Evolutionary conservation across 2,113 vertebrate species (phyloP).

Genomic region (Arizona elegans): DNA sequence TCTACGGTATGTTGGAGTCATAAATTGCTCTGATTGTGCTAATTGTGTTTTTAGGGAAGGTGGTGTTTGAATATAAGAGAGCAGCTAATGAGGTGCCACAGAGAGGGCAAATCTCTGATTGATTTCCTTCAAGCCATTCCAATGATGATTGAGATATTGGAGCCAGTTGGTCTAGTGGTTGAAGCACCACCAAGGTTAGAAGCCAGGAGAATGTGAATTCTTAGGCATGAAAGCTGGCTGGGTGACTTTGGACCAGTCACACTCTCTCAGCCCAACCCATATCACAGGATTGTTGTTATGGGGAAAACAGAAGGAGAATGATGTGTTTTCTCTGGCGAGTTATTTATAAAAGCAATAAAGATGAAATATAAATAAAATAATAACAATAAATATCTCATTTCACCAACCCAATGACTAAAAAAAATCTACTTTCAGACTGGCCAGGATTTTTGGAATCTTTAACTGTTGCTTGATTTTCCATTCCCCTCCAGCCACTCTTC

Average conservation of each 20-base stretch:
- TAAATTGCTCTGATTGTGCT: neutral
- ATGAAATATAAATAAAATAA: neutral
- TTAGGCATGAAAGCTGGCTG: neutral
- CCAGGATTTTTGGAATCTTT: neutral
- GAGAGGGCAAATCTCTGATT: neutral
- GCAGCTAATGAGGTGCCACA: neutral
- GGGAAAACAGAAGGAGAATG: neutral
- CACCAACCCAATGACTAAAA: neutral
- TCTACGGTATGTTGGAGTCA: neutral
- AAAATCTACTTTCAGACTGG: neutral
- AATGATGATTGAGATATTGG: neutral
- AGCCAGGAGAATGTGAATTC: neutral
- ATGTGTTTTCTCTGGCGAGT: neutral
- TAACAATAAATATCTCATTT: neutral
- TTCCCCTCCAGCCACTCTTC: neutral
- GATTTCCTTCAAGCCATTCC: neutral
- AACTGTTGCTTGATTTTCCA: neutral
- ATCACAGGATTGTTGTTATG: neutral
- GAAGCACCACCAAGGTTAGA: neutral
- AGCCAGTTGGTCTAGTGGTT: neutral
- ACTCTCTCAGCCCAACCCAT: neutral
- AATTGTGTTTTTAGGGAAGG: neutral
- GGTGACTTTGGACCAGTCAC: neutral
- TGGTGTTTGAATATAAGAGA: neutral
- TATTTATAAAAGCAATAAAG: neutral